phyloP scores from a whole-genome alignment of 2,113 vertebrate species.

The Crotalus viridis region DNA sequence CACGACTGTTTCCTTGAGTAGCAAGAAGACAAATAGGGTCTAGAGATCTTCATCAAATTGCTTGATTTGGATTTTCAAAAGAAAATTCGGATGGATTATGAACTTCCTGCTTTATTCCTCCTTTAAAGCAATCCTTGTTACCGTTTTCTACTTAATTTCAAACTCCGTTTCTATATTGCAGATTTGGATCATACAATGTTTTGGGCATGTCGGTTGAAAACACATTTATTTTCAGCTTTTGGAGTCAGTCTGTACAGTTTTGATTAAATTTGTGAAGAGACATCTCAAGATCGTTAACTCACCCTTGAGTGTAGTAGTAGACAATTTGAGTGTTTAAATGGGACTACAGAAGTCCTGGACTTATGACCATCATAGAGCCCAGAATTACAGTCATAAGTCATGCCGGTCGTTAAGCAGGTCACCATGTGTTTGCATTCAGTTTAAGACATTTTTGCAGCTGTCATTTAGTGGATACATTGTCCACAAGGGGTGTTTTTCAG shows the following conservation, averaged over 20 bases:
- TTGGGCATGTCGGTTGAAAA: background rate
- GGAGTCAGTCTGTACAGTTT: background rate
- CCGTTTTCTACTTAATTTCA: background rate
- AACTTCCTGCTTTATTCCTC: background rate
- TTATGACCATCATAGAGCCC: no score
- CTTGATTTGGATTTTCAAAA: background rate
- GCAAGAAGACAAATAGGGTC: background rate
- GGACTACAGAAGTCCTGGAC: background rate
- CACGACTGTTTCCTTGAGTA: background rate
- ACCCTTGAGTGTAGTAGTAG: background rate
- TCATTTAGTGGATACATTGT: no score
- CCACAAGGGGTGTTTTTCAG: no score
- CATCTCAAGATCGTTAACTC: background rate
- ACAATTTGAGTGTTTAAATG: background rate
- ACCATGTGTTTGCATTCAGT: no score
- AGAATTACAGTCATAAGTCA: no score
- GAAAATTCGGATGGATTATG: background rate
- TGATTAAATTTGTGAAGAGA: background rate
- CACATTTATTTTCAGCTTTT: background rate
- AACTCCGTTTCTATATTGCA: background rate
- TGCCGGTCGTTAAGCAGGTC: no score
- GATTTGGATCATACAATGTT: background rate
- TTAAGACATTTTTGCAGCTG: no score
- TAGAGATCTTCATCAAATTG: background rate
- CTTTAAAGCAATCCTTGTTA: background rate